phyloP scores from a whole-genome alignment of 2,888 invertebrate species.

The Herminia tarsipennalis region DNA sequence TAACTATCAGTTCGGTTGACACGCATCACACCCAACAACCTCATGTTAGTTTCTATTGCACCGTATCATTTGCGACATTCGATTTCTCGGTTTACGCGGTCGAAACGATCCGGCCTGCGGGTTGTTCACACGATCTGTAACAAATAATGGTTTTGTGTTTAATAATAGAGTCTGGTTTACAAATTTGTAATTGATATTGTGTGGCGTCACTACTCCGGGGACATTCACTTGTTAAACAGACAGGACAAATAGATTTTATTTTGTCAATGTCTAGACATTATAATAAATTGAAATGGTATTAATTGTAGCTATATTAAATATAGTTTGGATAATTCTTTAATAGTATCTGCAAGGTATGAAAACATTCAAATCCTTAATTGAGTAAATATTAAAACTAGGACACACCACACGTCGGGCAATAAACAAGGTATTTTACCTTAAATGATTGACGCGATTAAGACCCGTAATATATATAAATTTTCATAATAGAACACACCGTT shows the following conservation, averaged over 20 bases:
- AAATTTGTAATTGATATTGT: constrained; percentile 51
- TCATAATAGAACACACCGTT: no score
- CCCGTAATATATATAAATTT: no score
- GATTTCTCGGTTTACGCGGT: constrained; percentile 59
- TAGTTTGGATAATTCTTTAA: no score
- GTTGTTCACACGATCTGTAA: constrained; percentile 73
- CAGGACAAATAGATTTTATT: constrained; percentile 22
- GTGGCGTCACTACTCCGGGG: constrained; percentile 25
- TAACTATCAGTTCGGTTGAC: constrained; percentile 35
- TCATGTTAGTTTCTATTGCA: constrained; percentile 47
- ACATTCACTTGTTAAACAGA: constrained; percentile 25
- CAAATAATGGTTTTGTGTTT: constrained; percentile 67
- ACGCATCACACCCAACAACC: constrained; percentile 39
- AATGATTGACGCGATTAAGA: no score
- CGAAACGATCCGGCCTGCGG: constrained; percentile 63
- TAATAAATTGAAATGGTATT: no score
- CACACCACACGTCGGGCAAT: no score
- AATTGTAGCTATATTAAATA: no score
- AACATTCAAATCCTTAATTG: no score
- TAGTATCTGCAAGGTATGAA: no score
- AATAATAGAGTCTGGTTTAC: constrained; percentile 58
- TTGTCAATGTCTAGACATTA: constrained; percentile 31
- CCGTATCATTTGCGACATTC: constrained; percentile 39
- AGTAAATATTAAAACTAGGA: no score
- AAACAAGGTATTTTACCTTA: no score